Evolutionary conservation across 1,140 invertebrate species (phyloP).

Genomic region (Watersipora subatra): DNA sequence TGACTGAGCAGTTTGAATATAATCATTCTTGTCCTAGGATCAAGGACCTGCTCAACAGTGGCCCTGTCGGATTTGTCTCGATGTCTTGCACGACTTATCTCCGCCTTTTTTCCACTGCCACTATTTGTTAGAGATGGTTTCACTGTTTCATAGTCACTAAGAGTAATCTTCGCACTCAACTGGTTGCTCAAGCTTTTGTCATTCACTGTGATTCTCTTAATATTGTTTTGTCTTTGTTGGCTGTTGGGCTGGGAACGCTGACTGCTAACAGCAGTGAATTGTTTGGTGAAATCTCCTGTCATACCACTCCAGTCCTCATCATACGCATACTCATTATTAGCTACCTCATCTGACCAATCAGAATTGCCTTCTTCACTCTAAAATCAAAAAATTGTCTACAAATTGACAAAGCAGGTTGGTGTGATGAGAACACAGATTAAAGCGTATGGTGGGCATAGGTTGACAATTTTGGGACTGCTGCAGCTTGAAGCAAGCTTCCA

Average conservation of each 20-base stretch:
- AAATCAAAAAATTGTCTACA: too few relatives aligned
- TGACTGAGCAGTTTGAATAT: constrained; percentile 80
- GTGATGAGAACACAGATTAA: too few relatives aligned
- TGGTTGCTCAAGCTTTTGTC: background rate
- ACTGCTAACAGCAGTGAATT: background rate
- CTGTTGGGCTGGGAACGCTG: background rate
- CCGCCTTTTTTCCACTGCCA: background rate
- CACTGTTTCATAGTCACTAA: background rate
- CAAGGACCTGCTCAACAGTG: constrained; percentile 91
- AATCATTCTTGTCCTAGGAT: constrained; percentile 84
- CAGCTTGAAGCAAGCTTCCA: too few relatives aligned
- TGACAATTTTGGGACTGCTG: too few relatives aligned
- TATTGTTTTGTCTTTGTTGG: background rate
- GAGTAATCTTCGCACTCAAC: background rate
- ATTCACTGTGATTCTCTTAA: background rate
- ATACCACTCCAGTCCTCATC: background rate
- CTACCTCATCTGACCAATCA: background rate
- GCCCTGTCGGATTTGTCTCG: constrained; percentile 87
- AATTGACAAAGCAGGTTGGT: too few relatives aligned
- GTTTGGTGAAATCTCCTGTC: background rate
- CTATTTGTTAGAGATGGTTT: background rate
- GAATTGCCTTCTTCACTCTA: too few relatives aligned
- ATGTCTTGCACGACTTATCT: constrained; percentile 41
- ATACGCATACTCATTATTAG: too few relatives aligned
- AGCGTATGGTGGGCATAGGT: too few relatives aligned